These are phyloP conservation scores for Drosophila busckii DNA, from an alignment of 1,140 invertebrate species.

Conservation along the genomic window DNA sequence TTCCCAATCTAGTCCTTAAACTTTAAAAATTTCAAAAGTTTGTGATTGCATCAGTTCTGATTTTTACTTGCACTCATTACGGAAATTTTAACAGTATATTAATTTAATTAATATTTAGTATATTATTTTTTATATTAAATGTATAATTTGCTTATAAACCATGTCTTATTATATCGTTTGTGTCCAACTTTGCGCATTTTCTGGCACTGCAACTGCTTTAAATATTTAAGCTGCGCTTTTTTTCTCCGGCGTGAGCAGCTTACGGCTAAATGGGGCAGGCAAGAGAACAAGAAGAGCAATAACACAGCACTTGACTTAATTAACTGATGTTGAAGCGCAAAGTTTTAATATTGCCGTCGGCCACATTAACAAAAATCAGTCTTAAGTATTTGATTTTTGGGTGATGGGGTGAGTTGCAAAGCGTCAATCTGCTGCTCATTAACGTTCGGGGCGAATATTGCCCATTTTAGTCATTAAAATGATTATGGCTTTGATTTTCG, in stretches of 20 bases:
- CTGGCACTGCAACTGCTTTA: slow-evolving; percentile 8
- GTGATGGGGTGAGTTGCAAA: slow-evolving; percentile 47
- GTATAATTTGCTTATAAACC: too few species aligned
- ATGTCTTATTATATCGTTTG: too few species aligned
- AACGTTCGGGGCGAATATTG: slow-evolving; percentile 45
- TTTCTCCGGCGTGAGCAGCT: slow-evolving; percentile 45
- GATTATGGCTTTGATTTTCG: slow-evolving; percentile 58
- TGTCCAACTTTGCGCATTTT: too few species aligned
- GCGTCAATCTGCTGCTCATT: slow-evolving; percentile 18
- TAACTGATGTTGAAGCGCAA: slow-evolving; percentile 68
- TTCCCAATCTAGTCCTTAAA: too few species aligned
- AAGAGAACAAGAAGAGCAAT: slow-evolving; percentile 7
- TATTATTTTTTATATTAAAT: too few species aligned
- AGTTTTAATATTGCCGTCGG: slow-evolving; percentile 52
- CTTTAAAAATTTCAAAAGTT: too few species aligned
- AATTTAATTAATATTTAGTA: too few species aligned
- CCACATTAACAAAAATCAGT: slow-evolving; percentile 54
- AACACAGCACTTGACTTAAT: slow-evolving; percentile 69
- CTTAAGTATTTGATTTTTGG: slow-evolving; percentile 70
- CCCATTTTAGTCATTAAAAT: slow-evolving; percentile 71
- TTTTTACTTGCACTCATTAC: too few species aligned
- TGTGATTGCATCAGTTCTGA: too few species aligned
- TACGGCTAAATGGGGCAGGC: slow-evolving; percentile 44
- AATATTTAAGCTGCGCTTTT: slow-evolving; percentile 69
- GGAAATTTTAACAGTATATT: too few species aligned